These are phyloP conservation scores for Andrena trimmerana DNA, from an alignment of 2,888 invertebrate genomes.

Conservation along the genomic window DNA sequence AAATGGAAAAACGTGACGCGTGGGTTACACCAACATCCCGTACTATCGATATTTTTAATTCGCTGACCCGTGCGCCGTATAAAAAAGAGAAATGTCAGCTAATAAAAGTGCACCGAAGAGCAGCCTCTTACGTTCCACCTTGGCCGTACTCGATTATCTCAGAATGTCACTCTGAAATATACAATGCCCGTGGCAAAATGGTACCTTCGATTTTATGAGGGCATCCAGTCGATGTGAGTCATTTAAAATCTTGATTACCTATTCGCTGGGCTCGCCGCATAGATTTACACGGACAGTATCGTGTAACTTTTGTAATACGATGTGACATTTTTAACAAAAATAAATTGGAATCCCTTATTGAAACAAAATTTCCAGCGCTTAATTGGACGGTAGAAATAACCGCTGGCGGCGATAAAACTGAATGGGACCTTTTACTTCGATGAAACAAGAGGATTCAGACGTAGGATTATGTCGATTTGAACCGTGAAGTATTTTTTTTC, in stretches of 20 bases:
- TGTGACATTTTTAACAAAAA: neutral
- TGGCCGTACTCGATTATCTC: conserved; percentile 27
- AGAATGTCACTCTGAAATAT: conserved; percentile 23
- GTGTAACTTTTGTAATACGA: conserved; percentile 1
- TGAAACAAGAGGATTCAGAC: neutral
- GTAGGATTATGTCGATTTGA: neutral
- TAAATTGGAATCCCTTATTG: neutral
- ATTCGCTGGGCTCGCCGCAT: neutral
- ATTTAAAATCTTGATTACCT: neutral
- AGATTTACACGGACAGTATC: conserved; percentile 15
- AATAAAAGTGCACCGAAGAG: conserved; percentile 26
- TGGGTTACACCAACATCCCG: neutral
- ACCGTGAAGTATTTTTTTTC: neutral
- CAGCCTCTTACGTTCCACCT: conserved; percentile 5
- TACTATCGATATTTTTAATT: conserved; percentile 12
- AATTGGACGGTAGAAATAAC: neutral
- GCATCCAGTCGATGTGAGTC: neutral
- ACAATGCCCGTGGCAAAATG: neutral
- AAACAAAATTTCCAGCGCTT: neutral
- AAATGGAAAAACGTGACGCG: conserved; percentile 3
- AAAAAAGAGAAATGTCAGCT: conserved; percentile 44
- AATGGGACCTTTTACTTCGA: neutral
- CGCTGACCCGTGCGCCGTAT: conserved; percentile 3
- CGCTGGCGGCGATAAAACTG: neutral
- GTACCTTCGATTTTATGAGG: neutral